Evolutionary conservation across 2,888 invertebrate genomes (phyloP).

Genomic region (Lampropteryx suffumata): DNA sequence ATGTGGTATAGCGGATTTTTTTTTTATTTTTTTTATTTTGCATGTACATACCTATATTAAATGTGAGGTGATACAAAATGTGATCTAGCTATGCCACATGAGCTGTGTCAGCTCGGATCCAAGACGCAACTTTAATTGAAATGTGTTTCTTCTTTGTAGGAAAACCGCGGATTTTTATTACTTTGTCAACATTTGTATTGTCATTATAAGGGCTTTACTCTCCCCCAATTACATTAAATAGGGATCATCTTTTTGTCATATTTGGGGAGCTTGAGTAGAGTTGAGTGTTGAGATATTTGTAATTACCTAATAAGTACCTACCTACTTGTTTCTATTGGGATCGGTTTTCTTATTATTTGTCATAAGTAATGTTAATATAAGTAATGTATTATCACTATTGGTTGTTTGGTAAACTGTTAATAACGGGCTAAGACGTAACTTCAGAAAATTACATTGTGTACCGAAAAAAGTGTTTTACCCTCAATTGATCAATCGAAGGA

Average conservation of each 20-base stretch:
- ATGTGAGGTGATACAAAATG: background rate
- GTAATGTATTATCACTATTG: no score
- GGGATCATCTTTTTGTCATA: slow-evolving; percentile 26
- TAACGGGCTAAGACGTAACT: no score
- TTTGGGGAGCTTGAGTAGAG: slow-evolving; percentile 18
- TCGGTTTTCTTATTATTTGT: slow-evolving; percentile 4
- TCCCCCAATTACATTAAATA: slow-evolving; percentile 26
- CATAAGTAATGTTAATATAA: background rate
- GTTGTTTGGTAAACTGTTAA: no score
- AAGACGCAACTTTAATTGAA: slow-evolving; percentile 34
- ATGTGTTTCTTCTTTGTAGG: slow-evolving; percentile 24
- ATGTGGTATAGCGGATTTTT: no score
- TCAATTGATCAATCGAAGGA: no score
- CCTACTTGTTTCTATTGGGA: background rate
- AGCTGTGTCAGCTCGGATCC: slow-evolving; percentile 17
- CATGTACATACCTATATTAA: no score
- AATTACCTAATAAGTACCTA: slow-evolving; percentile 6
- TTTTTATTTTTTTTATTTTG: no score
- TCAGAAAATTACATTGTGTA: no score
- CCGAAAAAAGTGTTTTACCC: no score
- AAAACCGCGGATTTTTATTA: slow-evolving; percentile 25
- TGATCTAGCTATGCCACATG: background rate
- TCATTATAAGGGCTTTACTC: slow-evolving; percentile 19
- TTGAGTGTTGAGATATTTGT: slow-evolving; percentile 15
- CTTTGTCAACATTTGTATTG: slow-evolving; percentile 28